Evolutionary conservation across 2,113 vertebrate genomes (phyloP).

Genomic region (Cavia porcellus): DNA sequence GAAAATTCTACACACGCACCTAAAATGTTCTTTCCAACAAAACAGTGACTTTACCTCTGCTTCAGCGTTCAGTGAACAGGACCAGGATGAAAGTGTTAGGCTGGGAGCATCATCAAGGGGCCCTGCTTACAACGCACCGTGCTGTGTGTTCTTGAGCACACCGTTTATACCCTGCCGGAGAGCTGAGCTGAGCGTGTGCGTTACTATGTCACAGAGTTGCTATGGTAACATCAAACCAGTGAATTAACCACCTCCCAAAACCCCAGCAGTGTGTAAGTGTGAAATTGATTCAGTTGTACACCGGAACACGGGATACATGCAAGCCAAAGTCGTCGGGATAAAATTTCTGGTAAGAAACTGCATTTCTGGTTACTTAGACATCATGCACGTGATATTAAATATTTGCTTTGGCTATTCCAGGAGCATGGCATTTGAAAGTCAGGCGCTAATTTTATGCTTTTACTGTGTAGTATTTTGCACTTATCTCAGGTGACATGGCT

Average conservation of each 20-base stretch:
- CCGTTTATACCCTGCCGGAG: slow-evolving; percentile 72
- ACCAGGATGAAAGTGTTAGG: slow-evolving; percentile 33
- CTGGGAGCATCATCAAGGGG: slow-evolving; percentile 53
- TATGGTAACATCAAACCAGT: slow-evolving; percentile 94
- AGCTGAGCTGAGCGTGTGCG: slow-evolving; percentile 82
- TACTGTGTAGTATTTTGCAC: background rate
- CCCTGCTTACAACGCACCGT: slow-evolving; percentile 45
- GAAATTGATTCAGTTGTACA: slow-evolving; percentile 95
- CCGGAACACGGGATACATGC: slow-evolving; percentile 88
- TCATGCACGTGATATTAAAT: slow-evolving; percentile 43
- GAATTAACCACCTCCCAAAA: slow-evolving; percentile 96
- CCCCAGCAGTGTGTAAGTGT: slow-evolving; percentile 95
- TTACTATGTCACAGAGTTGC: slow-evolving; percentile 93
- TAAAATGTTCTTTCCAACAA: background rate
- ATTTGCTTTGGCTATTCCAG: slow-evolving; percentile 66
- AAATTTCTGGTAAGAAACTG: slow-evolving; percentile 89
- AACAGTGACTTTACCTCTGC: background rate
- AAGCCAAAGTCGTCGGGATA: slow-evolving; percentile 89
- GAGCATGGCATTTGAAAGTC: slow-evolving; percentile 32
- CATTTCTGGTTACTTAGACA: slow-evolving; percentile 75
- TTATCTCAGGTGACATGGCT: slow-evolving; percentile 65
- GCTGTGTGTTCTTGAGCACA: slow-evolving; percentile 55
- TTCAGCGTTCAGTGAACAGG: background rate
- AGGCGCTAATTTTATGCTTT: slow-evolving; percentile 59
- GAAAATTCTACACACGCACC: background rate